Percentiles rank a stretch among this genome's conserved stretches.
These are phyloP conservation scores for Semicossyphus pulcher DNA, from an alignment of 2,113 vertebrate species.

Conservation along the genomic window DNA sequence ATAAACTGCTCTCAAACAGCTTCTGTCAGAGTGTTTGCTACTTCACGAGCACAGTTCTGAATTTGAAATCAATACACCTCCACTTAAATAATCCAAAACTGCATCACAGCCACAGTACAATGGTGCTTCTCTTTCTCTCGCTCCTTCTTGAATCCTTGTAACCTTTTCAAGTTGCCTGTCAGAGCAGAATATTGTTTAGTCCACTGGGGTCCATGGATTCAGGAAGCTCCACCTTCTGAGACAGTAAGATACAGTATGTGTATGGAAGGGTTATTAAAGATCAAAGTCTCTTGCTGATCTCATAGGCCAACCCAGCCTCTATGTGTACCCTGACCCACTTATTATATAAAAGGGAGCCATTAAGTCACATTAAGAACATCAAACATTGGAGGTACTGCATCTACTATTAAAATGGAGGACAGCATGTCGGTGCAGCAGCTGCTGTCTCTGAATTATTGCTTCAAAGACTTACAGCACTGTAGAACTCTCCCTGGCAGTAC, in stretches of 20 bases:
- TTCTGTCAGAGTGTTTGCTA: not conserved
- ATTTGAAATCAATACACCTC: not conserved
- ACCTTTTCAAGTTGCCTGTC: conserved; percentile 13
- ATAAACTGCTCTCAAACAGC: not conserved
- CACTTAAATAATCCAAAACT: not conserved
- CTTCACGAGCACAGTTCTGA: not conserved
- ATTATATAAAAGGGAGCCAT: not conserved
- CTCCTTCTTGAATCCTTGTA: not conserved
- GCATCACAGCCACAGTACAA: not conserved
- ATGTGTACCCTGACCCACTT: not conserved
- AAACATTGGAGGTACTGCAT: not conserved
- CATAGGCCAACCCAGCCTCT: not conserved
- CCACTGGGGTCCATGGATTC: not conserved
- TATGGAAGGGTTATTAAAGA: not conserved
- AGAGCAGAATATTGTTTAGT: conserved; percentile 1
- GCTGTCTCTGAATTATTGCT: not conserved
- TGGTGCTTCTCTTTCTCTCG: not conserved
- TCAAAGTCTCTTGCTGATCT: conserved; percentile 6
- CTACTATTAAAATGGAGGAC: not conserved
- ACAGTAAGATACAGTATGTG: not conserved
- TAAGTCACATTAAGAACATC: conserved; percentile 6
- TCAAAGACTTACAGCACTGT: too few species aligned
- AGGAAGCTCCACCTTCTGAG: not conserved
- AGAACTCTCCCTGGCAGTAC: too few species aligned
- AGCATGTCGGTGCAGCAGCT: not conserved